Conservation (phyloP, 2,888 invertebrate genomes). For the Drosophila differens region DNA sequence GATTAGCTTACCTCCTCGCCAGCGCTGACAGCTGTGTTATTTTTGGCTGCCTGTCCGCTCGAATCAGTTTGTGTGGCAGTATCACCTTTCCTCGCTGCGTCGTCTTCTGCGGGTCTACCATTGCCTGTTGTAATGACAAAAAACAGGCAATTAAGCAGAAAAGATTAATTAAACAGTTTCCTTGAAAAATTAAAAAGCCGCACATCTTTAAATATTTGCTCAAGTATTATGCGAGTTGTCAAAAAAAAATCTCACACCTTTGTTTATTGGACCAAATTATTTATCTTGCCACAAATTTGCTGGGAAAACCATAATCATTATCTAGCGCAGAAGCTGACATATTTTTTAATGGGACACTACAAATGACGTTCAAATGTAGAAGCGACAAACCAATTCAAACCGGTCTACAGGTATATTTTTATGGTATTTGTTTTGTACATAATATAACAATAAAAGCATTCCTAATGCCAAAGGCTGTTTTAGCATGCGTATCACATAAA, state of each 20-base stretch:
- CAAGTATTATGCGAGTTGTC: conserved; percentile 11
- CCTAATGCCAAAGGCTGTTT: conserved; percentile 51
- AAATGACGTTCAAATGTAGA: conserved; percentile 6
- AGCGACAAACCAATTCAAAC: conserved; percentile 17
- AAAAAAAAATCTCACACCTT: conserved; percentile 35
- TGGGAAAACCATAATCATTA: neutral
- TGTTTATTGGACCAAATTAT: conserved; percentile 35
- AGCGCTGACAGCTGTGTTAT: conserved; percentile 67
- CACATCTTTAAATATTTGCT: conserved; percentile 37
- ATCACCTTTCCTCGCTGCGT: conserved; percentile 47
- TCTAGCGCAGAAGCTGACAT: conserved; percentile 13
- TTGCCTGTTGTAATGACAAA: conserved; percentile 47
- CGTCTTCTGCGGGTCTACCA: conserved; percentile 57
- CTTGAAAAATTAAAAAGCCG: neutral
- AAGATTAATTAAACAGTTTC: conserved; percentile 30
- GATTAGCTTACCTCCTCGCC: conserved; percentile 64
- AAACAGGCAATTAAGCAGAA: conserved; percentile 57
- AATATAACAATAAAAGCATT: conserved; percentile 54
- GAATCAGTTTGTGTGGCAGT: conserved; percentile 64
- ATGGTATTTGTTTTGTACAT: neutral
- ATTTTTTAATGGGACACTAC: conserved; percentile 21
- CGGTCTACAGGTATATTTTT: conserved; percentile 15
- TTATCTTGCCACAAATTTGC: conserved; percentile 20
- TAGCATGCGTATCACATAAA: conserved; percentile 43
- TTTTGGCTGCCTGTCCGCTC: conserved; percentile 52